These are phyloP conservation scores for Choloepus hoffmanni DNA, from an alignment of 2,113 vertebrate species.

Conservation along the genomic window DNA sequence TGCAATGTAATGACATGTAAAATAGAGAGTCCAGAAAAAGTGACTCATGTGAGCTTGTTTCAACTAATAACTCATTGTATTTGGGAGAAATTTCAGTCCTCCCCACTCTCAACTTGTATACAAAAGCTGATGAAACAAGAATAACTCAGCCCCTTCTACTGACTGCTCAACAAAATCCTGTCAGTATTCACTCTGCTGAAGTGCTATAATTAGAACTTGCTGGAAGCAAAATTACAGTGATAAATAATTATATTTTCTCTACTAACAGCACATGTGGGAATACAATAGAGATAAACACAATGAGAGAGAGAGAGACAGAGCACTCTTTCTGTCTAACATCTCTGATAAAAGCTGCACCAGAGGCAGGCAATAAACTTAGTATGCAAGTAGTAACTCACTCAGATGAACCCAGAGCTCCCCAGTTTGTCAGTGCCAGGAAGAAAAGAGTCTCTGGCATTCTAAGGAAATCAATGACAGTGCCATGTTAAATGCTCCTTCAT, in stretches of 20 bases:
- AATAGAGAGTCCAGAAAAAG: conserved; percentile 8
- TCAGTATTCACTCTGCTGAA: conserved; percentile 59
- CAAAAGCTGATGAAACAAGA: conserved; percentile 45
- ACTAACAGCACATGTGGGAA: conserved; percentile 70
- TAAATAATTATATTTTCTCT: conserved; percentile 69
- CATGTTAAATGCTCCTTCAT: conserved; percentile 52
- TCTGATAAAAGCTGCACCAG: conserved; percentile 71
- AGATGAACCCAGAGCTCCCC: conserved; percentile 63
- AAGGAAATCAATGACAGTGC: conserved; percentile 74
- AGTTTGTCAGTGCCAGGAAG: conserved; percentile 70
- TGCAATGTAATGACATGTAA: background rate
- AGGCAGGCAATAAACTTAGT: conserved; percentile 76
- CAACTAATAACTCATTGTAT: background rate
- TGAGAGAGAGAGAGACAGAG: conserved; percentile 33
- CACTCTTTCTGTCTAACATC: conserved; percentile 50
- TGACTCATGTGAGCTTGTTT: conserved; percentile 34
- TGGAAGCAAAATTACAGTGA: conserved; percentile 72
- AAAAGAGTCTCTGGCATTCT: conserved; percentile 75
- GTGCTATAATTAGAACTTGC: conserved; percentile 70
- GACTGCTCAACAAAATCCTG: conserved; percentile 52
- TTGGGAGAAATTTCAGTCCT: background rate
- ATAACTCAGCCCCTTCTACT: background rate
- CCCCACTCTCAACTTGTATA: background rate
- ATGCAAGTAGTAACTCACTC: conserved; percentile 67
- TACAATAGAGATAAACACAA: conserved; percentile 74